Base-by-base conservation (phyloP, 2,797 vertebrate genomes). In the Peromyscus eremicus region DNA sequence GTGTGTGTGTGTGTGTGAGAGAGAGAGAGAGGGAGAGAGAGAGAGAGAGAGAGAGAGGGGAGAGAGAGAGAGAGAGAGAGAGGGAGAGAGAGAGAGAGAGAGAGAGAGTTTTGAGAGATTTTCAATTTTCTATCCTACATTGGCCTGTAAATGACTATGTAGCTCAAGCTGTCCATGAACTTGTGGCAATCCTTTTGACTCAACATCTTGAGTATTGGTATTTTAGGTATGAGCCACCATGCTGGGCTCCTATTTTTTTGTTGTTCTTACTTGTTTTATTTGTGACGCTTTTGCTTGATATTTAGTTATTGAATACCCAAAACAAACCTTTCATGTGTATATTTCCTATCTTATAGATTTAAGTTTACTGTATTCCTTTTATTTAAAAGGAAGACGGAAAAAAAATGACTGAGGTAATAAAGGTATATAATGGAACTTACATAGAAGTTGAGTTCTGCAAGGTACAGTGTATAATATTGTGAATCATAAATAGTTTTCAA, bases 331-430 rank as follows among this genome's bases (percentile, higher is more conserved):
- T 57, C 37, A n/a, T 79, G 9, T 75, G 13, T 94, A 37, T 80
- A 93, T 49, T 71, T 93, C 3, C 11, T 55, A 73, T 25, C 37
- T 89, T 89, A 37, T 55, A 83, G 5, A 80, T 66, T 86, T 37
- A 34, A 83, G 55, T 17, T 75, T 85, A 93, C 94, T 23, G 2
- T 86, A 70, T 84, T 66, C 25, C 13, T 92, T 95, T 91, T 94
- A 75, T 94, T 91, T 37, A 95, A 94, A 95, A 89, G 6, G 8
- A 37, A 29, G 32, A 60, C 17, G 37, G 40, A 34, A 82, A 66
- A 55, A 52, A 64, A 84, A 77, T 71, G 27, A 40, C 77, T 96
- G 57, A 80, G 16, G 60, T 91, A 92, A 96, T 91, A 93, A 90
- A 55, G 91, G 88, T 21, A 13, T 81, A 10, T 57, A 82, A 66